A percentile compares a stretch with the other conserved stretches of the same genome.
These are phyloP conservation scores for Limnothrissa miodon DNA, from an alignment of 2,113 vertebrate genomes.

Conservation along the genomic window DNA sequence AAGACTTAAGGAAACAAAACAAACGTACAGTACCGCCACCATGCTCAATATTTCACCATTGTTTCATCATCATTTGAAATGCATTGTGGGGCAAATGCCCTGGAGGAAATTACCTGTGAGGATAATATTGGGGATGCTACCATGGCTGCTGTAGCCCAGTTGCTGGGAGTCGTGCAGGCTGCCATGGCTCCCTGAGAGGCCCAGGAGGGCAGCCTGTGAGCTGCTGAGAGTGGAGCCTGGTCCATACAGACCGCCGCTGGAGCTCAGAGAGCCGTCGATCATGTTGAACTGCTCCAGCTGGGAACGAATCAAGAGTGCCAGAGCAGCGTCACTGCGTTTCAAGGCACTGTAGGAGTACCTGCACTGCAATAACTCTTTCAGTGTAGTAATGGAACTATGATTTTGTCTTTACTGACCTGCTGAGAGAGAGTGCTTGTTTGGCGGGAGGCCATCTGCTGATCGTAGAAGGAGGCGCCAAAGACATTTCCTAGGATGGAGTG, in stretches of 20 bases:
- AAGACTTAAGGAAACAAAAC: not conserved
- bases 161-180: conserved; percentile 86
- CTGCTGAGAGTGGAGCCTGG: conserved; percentile 95
- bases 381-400: not conserved
- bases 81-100: not conserved
- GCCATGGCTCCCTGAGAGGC: conserved; percentile 84
- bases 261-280: conserved; percentile 90
- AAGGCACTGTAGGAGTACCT: not conserved
- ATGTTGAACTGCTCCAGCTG: conserved; percentile 96
- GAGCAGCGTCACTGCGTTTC: conserved; percentile 9
- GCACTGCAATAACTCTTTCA: not conserved
- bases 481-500: conserved; percentile 87
- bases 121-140: conserved; percentile 98
- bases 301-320: not conserved
- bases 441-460: conserved; percentile 90
- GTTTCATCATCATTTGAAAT: not conserved
- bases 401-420: conserved; percentile 73
- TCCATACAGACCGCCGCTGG: conserved; percentile 87
- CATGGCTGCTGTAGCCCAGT: conserved; percentile 84
- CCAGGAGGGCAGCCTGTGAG: conserved; percentile 97
- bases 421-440: conserved; percentile 91
- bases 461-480: conserved; percentile 86
- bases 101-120: conserved; percentile 84
- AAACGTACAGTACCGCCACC: not conserved
- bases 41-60: not conserved